These are phyloP conservation scores for Acanthosepion esculentum DNA, from an alignment of 2,888 invertebrate species.

Conservation along the genomic window DNA sequence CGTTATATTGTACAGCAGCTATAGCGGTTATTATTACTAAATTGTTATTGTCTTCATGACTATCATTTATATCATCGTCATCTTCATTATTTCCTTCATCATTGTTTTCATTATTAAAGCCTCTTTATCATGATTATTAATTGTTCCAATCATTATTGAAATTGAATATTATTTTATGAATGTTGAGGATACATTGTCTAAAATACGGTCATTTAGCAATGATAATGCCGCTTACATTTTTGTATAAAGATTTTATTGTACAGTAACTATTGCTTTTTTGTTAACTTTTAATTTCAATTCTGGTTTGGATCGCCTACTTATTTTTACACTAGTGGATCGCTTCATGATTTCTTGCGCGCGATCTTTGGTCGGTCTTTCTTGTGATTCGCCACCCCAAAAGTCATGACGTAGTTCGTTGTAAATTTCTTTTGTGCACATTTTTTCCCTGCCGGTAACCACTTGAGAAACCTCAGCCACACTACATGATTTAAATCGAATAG, in stretches of 20 bases:
- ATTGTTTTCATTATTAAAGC: not conserved
- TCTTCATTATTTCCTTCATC: not conserved
- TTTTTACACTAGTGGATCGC: not conserved
- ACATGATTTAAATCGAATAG: too few relatives aligned
- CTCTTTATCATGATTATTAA: too few relatives aligned
- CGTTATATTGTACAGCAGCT: not conserved
- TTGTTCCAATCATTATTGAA: not conserved
- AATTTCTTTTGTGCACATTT: too few relatives aligned
- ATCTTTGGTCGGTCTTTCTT: not conserved
- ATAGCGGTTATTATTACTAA: not conserved
- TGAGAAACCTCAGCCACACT: too few relatives aligned
- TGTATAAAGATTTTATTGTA: not conserved
- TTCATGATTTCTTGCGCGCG: not conserved
- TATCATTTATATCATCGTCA: not conserved
- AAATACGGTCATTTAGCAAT: not conserved
- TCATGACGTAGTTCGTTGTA: too few relatives aligned
- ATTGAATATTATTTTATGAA: not conserved
- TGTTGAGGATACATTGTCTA: not conserved
- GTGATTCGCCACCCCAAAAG: not conserved
- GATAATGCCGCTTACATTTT: not conserved
- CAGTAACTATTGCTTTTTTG: not conserved
- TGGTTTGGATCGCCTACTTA: not conserved
- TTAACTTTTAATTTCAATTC: not conserved
- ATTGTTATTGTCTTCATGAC: constrained; percentile 25
- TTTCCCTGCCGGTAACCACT: too few relatives aligned